Evolutionary conservation across 2,797 vertebrate genomes (phyloP), one percentile per base, ranked within the genome.

Genomic region (Darevskia nairensis): DNA sequence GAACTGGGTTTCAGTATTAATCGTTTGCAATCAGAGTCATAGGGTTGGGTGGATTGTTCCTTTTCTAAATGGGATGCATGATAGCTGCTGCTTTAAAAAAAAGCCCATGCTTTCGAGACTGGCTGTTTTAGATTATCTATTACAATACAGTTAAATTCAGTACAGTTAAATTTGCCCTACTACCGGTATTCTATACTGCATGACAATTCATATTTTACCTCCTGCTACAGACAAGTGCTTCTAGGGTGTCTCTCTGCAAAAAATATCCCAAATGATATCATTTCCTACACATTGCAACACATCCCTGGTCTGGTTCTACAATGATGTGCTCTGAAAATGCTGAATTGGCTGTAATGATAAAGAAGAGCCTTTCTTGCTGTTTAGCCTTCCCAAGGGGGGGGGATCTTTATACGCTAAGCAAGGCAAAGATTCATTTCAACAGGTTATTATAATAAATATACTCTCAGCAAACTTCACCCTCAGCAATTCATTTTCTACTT

Each of bases 401-500:
- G 90, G 89, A 92, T 92, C 84, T n/a, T 35, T 44, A 1, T 0
- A 44, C 0, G 0, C 55, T 9, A 81, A 46, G 1, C 10, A 6
- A 32, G 80, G 50, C 25, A 90, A 82, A 61, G 50, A 64, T 74
- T 19, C 39, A 8, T 74, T 29, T 86, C 84, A 69, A 25, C 6
- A 84, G 25, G n/a, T 64, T 86, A 80, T 89, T 85, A 3, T 46
- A 81, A 27, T 0, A 1, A 61, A 84, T 88, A 46, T 84, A 5
- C 46, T 92, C 19, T 91, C 8, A 11, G 83, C 75, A 77, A 72
- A 44, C 91, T 89, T 89, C 46, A 64, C 2, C 4, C 10, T 74
- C 11, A 75, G 17, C 83, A 82, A 64, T 21, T 46, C 32, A 80
- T 86, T 89, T 93, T 68, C 1, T 29, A 83, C 90, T 91, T 89